Percentiles rank a stretch among this genome's conserved stretches.
phyloP scores from a whole-genome alignment of 2,888 invertebrate species.

The Spatulosminthurus flaviceps region DNA sequence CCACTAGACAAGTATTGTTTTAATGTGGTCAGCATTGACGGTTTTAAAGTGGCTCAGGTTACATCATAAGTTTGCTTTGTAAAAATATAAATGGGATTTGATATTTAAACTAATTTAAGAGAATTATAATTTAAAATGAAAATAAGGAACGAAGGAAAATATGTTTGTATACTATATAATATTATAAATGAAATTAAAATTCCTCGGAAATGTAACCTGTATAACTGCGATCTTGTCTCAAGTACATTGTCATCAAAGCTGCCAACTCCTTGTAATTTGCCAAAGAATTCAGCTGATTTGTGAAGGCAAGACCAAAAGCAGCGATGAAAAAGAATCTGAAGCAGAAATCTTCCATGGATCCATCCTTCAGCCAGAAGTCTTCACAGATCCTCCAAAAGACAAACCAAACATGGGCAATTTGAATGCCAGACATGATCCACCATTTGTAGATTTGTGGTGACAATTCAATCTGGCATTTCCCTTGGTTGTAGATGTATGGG shows the following conservation, averaged over 20 bases:
- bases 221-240: background rate
- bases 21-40: too few relatives aligned
- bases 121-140: too few relatives aligned
- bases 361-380: background rate
- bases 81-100: too few relatives aligned
- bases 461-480: background rate
- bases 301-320: background rate
- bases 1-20: too few relatives aligned
- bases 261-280: background rate
- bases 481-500: constrained; percentile 11
- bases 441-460: background rate
- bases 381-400: background rate
- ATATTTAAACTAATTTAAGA: too few relatives aligned
- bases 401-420: background rate
- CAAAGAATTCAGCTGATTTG: background rate
- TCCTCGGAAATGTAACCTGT: background rate
- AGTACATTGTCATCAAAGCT: background rate
- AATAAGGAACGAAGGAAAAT: too few relatives aligned
- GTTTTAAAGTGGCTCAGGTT: too few relatives aligned
- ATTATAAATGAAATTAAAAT: too few relatives aligned
- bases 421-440: background rate
- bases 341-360: background rate
- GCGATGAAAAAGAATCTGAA: constrained; percentile 22
- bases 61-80: too few relatives aligned
- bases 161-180: too few relatives aligned